A percentile compares a stretch with the other conserved stretches of the same genome.
phyloP scores from a whole-genome alignment of 2,113 vertebrate genomes.

The Ia io region DNA sequence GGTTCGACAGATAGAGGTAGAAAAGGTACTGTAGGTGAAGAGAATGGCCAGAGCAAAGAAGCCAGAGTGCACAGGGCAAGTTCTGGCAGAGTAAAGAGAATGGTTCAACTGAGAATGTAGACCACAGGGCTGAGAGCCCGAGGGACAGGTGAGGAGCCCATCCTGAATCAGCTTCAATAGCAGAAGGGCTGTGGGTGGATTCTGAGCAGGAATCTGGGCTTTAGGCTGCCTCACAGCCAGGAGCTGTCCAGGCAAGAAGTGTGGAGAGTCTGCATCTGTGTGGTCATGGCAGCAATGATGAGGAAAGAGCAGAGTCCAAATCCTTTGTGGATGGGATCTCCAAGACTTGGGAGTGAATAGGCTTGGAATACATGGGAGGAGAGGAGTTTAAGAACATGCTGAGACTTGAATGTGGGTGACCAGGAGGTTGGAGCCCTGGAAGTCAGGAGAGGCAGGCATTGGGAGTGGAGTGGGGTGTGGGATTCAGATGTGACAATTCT shows the following conservation, averaged over 20 bases:
- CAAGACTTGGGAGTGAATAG: not conserved
- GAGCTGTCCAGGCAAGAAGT: too few species aligned
- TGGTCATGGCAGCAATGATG: not conserved
- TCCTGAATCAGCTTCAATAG: not conserved
- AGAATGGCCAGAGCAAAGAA: not conserved
- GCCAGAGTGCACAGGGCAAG: not conserved
- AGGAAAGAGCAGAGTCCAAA: not conserved
- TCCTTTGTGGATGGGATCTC: not conserved
- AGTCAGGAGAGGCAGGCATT: not conserved
- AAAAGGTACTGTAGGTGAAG: not conserved
- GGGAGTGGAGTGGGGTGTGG: not conserved
- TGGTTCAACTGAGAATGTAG: not conserved
- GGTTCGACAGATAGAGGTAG: not conserved
- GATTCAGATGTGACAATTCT: too few species aligned
- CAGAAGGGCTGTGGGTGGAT: not conserved
- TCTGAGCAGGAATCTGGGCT: not conserved
- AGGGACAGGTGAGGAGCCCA: not conserved
- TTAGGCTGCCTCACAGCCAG: not conserved
- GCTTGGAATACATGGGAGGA: not conserved
- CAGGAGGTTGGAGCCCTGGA: not conserved
- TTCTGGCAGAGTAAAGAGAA: not conserved
- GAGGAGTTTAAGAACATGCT: not conserved
- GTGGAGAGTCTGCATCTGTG: accelerated
- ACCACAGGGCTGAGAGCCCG: not conserved
- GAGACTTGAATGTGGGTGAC: not conserved